Evolutionary conservation across 2,888 invertebrate genomes (phyloP).

Genomic region (Dasysyrphus tricinctus): DNA sequence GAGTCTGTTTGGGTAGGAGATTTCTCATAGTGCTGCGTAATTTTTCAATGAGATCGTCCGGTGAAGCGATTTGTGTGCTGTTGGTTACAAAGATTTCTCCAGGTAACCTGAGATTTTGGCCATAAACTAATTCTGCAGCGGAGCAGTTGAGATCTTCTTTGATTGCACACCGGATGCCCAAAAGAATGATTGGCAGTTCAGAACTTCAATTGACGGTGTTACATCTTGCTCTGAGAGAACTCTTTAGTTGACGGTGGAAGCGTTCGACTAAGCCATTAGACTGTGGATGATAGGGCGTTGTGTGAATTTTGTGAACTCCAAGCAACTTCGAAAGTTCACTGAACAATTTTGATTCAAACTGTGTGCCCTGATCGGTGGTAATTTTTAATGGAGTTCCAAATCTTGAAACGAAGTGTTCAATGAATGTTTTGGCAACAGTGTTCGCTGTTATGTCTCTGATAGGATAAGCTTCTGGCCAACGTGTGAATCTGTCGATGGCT

Average conservation of each 20-base stretch:
- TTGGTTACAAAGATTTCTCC: slow-evolving; percentile 24
- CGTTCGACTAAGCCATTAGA: slow-evolving; percentile 50
- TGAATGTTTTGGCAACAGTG: too few relatives aligned
- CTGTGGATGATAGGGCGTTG: slow-evolving; percentile 10
- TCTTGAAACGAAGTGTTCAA: too few relatives aligned
- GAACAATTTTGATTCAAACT: too few relatives aligned
- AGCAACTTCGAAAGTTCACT: slow-evolving; percentile 27
- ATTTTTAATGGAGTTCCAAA: too few relatives aligned
- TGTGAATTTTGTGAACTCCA: slow-evolving; percentile 24
- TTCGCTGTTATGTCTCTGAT: too few relatives aligned
- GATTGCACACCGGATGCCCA: slow-evolving; percentile 50
- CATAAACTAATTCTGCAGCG: slow-evolving; percentile 29
- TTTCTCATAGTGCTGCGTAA: slow-evolving; percentile 21
- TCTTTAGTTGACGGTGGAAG: slow-evolving; percentile 51
- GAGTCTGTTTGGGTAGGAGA: slow-evolving; percentile 17
- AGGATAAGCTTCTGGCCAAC: too few relatives aligned
- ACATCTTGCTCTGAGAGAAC: slow-evolving; percentile 9
- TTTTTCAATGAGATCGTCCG: slow-evolving; percentile 12
- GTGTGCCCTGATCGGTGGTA: slow-evolving; percentile 37
- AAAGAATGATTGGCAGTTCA: slow-evolving; percentile 40
- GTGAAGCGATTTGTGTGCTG: not conserved
- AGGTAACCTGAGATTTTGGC: slow-evolving; percentile 13
- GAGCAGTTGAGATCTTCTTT: slow-evolving; percentile 51
- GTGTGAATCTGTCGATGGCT: too few relatives aligned
- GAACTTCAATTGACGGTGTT: slow-evolving; percentile 2